phyloP scores from a whole-genome alignment of 2,888 invertebrate species.

The Chalcis sispes region DNA sequence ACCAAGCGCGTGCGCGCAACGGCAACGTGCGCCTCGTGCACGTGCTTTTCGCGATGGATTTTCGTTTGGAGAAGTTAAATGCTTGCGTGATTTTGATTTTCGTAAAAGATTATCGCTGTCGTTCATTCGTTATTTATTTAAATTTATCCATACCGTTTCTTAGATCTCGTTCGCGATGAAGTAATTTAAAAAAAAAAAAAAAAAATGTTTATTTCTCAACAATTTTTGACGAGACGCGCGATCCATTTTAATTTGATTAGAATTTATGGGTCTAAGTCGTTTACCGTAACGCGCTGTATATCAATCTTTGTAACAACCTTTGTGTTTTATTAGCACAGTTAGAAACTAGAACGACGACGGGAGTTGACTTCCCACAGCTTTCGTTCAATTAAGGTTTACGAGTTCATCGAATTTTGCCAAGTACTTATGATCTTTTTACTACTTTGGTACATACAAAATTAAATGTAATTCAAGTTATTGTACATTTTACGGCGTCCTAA shows the following conservation, averaged over 20 bases:
- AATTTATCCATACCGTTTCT: too few relatives aligned
- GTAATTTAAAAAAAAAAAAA: too few relatives aligned
- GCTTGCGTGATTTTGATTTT: too few relatives aligned
- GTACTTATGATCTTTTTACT: conserved; percentile 38
- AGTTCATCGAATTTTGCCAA: conserved; percentile 46
- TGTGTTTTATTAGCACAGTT: conserved; percentile 8
- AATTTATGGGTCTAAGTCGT: conserved; percentile 10
- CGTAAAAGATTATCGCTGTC: too few relatives aligned
- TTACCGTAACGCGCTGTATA: not conserved
- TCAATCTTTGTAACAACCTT: not conserved
- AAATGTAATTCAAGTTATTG: conserved; percentile 13
- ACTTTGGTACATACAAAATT: not conserved
- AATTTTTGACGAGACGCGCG: not conserved
- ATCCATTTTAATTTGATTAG: conserved; percentile 13
- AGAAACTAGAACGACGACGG: conserved; percentile 27
- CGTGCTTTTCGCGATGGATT: too few relatives aligned
- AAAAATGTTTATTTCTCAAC: not conserved
- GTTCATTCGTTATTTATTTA: too few relatives aligned
- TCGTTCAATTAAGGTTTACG: conserved; percentile 48
- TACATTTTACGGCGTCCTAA: not conserved
- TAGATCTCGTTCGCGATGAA: too few relatives aligned
- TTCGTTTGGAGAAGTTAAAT: not conserved
- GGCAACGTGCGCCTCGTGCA: too few relatives aligned
- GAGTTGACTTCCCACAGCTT: conserved; percentile 29
- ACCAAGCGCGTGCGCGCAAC: not conserved